A percentile compares a stretch with the other conserved stretches of the same genome.
These are phyloP conservation scores for Sebastes umbrosus DNA, from an alignment of 2,797 vertebrate genomes.

Conservation along the genomic window DNA sequence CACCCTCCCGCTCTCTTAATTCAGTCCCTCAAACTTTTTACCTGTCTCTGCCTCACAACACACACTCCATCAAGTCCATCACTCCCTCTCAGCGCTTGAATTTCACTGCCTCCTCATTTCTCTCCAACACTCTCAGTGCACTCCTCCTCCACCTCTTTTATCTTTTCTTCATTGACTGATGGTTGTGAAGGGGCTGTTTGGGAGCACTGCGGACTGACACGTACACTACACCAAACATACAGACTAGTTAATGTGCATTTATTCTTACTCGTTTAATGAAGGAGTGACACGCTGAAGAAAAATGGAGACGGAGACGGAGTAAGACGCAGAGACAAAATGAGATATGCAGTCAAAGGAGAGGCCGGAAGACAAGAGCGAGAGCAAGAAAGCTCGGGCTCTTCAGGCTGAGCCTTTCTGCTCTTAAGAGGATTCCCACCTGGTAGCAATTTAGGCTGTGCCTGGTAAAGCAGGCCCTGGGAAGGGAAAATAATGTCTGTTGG, in stretches of 20 bases:
- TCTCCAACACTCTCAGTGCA: constrained; percentile 11
- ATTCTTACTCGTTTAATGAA: constrained; percentile 3
- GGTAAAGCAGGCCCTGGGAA: constrained; percentile 71
- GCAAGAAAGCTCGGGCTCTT: constrained; percentile 32
- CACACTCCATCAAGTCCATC: constrained; percentile 32
- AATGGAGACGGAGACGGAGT: neutral
- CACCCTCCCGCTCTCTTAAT: constrained; percentile 13
- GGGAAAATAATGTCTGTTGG: constrained; percentile 77
- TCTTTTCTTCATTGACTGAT: constrained; percentile 47
- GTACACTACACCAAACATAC: constrained; percentile 1
- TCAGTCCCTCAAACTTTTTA: constrained; percentile 28
- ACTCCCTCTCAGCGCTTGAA: constrained; percentile 25
- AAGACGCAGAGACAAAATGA: constrained; percentile 5
- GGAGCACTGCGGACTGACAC: constrained; percentile 4
- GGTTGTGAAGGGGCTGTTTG: constrained; percentile 5
- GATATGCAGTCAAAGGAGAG: constrained; percentile 19
- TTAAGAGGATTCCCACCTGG: constrained; percentile 77
- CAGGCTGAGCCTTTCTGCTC: constrained; percentile 41
- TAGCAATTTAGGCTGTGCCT: constrained; percentile 73
- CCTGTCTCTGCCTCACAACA: constrained; percentile 33
- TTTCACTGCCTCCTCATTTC: constrained; percentile 40
- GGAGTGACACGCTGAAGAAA: neutral
- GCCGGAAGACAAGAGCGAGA: constrained; percentile 46
- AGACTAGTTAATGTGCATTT: neutral
- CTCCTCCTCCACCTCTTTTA: constrained; percentile 41